Evolutionary conservation across 1,140 invertebrate genomes (phyloP), one percentile per base, ranked within the genome.

Genomic region (Carposina sasakii): DNA sequence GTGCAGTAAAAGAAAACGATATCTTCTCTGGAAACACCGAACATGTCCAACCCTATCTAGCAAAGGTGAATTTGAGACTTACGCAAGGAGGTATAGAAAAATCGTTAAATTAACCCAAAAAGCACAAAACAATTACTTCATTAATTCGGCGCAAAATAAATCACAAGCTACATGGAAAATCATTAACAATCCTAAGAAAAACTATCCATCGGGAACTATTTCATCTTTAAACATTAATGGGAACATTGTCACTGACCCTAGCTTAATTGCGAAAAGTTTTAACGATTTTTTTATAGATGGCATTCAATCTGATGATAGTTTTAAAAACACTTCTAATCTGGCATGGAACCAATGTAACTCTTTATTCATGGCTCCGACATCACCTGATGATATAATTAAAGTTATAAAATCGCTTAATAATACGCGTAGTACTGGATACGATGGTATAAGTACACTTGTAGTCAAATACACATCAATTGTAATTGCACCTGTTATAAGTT

Each of bases 361-460:
- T 4, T 17, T 54, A 20, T 48, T 48, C 28, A 54, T 48, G 20
- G 26, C 24, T 20, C 43, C 43, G 2, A 15, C 12, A 6, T 16
- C 16, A 12, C 22, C 52, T 23, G 6, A 30, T 47, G 52, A 54
- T 22, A 48, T 54, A 19, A 21, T 13, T n/a, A 23, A 16, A 40
- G 36, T 42, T 20, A 53, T 53, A 23, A 46, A 28, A n/a, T 24
- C 22, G 9, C 20, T 52, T 4, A 52, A 52, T 39, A 52, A 52
- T 40, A 52, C 42, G 5, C 37, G 21, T 13, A 53, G 51, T 33
- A 44, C 42, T 16, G 51, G 43, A 9, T 42, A 47, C 26, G 51
- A 53, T 53, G 37, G 31, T 19, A 42, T 53, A 22, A 20, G 9
- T 33, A 53, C 51, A 23, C 40, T 47, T 13, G 40, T 48, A 9